Percentiles rank a stretch among this genome's conserved stretches.
Conservation (phyloP, 2,113 vertebrate species). For the Perccottus glenii region DNA sequence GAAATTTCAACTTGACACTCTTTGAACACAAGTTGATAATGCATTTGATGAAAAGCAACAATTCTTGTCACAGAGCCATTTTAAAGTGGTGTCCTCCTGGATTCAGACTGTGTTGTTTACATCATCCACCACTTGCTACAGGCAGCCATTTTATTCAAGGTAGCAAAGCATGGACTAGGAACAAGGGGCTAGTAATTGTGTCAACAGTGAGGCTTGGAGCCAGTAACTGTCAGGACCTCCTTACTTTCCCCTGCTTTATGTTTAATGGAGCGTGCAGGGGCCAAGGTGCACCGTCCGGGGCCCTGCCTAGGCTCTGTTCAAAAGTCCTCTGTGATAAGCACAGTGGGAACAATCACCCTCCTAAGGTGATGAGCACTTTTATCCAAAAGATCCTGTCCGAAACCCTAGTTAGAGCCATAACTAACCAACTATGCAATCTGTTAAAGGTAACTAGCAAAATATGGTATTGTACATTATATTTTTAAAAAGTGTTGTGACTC, state of each 20-base stretch:
- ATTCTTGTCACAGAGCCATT: background rate
- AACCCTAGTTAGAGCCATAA: slow-evolving; percentile 16
- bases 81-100: slow-evolving; percentile 12
- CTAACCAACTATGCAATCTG: too few relatives aligned
- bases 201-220: slow-evolving; percentile 47
- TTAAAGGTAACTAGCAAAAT: too few relatives aligned
- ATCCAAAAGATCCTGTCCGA: slow-evolving; percentile 9
- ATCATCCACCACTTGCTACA: slow-evolving; percentile 30
- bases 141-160: slow-evolving; percentile 63
- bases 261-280: slow-evolving; percentile 73
- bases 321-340: slow-evolving; percentile 41
- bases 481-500: too few relatives aligned
- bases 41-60: background rate
- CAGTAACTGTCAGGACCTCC: slow-evolving; percentile 61
- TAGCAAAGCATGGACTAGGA: slow-evolving; percentile 43
- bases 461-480: too few relatives aligned
- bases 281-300: slow-evolving; percentile 53
- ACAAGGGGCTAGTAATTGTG: slow-evolving; percentile 63
- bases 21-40: background rate
- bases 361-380: slow-evolving; percentile 58
- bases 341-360: slow-evolving; percentile 56
- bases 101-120: slow-evolving; percentile 45
- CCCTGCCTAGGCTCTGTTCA: slow-evolving; percentile 43
- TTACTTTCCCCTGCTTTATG: slow-evolving; percentile 45
- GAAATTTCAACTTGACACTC: slow-evolving; percentile 9